phyloP scores from a whole-genome alignment of 2,888 invertebrate species.

The Mesodorylaimus sp. region DNA sequence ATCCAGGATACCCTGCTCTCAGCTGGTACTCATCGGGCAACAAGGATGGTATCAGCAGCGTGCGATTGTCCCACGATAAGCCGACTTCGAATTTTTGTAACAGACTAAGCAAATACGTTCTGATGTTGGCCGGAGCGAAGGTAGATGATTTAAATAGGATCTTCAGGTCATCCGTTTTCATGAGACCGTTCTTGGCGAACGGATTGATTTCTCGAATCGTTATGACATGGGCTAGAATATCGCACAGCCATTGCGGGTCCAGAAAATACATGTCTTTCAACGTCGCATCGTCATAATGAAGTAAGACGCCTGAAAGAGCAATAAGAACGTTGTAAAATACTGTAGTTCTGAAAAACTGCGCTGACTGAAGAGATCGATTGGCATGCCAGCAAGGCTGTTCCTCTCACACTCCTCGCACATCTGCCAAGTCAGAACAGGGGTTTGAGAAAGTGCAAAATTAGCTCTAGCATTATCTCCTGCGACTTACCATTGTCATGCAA shows the following conservation, averaged over 20 bases:
- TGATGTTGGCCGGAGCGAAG: slow-evolving; percentile 47
- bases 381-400: not conserved
- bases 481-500: slow-evolving; percentile 77
- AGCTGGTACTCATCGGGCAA: slow-evolving; percentile 60
- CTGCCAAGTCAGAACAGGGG: too few relatives aligned
- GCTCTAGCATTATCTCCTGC: too few relatives aligned
- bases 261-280: slow-evolving; percentile 83
- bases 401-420: too few relatives aligned
- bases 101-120: slow-evolving; percentile 67
- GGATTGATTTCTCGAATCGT: slow-evolving; percentile 92
- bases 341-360: not conserved
- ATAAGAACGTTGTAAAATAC: not conserved
- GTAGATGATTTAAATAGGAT: slow-evolving; percentile 76
- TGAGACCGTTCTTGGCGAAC: slow-evolving; percentile 71
- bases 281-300: slow-evolving; percentile 83
- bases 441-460: too few relatives aligned
- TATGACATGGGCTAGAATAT: slow-evolving; percentile 86
- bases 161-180: slow-evolving; percentile 77
- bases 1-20: slow-evolving; percentile 26
- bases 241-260: slow-evolving; percentile 95
- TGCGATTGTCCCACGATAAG: slow-evolving; percentile 77
- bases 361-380: not conserved
- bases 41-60: slow-evolving; percentile 72
- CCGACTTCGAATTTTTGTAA: slow-evolving; percentile 94
- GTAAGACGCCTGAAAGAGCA: slow-evolving; percentile 50